phyloP scores from a whole-genome alignment of 2,888 invertebrate genomes.

The Odontocolon sp. region DNA sequence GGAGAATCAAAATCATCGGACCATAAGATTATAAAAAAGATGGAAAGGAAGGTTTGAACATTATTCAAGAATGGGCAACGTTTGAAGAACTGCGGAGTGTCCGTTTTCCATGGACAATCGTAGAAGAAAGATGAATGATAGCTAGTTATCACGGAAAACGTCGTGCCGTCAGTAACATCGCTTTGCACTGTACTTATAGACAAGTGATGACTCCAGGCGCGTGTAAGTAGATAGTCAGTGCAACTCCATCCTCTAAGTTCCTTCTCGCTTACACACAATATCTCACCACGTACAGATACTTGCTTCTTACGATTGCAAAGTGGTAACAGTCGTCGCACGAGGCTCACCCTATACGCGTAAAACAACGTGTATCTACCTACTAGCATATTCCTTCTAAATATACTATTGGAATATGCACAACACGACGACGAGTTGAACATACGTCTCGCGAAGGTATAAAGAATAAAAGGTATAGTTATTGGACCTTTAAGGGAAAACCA shows the following conservation, averaged over 20 bases:
- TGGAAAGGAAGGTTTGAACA: background rate
- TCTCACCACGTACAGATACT: constrained; percentile 50
- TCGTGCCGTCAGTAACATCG: constrained; percentile 32
- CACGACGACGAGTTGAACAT: constrained; percentile 40
- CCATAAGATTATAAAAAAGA: background rate
- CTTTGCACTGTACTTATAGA: constrained; percentile 40
- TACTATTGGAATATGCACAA: constrained; percentile 34
- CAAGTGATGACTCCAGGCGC: constrained; percentile 19
- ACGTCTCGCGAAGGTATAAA: constrained; percentile 31
- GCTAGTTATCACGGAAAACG: constrained; percentile 44
- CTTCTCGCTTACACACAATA: constrained; percentile 38
- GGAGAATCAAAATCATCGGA: background rate
- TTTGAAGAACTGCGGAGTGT: too few relatives aligned
- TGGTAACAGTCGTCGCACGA: constrained; percentile 46
- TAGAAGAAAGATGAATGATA: constrained; percentile 1
- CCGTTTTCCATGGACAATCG: constrained; percentile 22
- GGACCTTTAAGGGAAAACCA: background rate
- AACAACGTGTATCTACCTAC: constrained; percentile 41
- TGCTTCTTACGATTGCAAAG: constrained; percentile 56
- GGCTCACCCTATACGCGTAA: constrained; percentile 24
- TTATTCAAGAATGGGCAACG: too few relatives aligned
- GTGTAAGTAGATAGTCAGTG: constrained; percentile 30
- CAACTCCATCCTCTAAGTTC: constrained; percentile 26
- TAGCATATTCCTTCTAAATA: constrained; percentile 48
- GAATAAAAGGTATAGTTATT: too few relatives aligned